Conservation (phyloP, 2,888 invertebrate species). For the Aspidiotus rigidus region DNA sequence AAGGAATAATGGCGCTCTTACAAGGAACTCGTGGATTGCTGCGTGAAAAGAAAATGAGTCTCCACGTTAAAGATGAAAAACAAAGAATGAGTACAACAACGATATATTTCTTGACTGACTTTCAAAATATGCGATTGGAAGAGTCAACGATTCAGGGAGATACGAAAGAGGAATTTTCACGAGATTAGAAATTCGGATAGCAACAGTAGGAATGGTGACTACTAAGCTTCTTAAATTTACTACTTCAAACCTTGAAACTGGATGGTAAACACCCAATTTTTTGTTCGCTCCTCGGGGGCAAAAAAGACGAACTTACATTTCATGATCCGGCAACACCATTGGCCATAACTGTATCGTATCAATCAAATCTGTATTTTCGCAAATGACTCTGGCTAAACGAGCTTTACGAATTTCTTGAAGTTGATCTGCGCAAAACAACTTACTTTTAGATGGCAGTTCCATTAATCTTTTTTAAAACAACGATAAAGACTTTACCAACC, state of each 20-base stretch:
- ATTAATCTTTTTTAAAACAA: not conserved
- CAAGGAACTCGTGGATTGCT: constrained; percentile 91
- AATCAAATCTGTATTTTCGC: constrained; percentile 86
- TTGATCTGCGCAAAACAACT: constrained; percentile 52
- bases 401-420: constrained; percentile 72
- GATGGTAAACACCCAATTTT: not conserved
- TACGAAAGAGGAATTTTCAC: too few relatives aligned
- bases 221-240: too few relatives aligned
- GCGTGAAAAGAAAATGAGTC: constrained; percentile 28
- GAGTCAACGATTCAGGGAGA: too few relatives aligned
- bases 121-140: too few relatives aligned
- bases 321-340: constrained; percentile 85
- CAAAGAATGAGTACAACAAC: too few relatives aligned
- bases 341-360: constrained; percentile 85
- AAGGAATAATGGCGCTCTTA: constrained; percentile 75
- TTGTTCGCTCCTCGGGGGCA: too few relatives aligned
- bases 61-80: too few relatives aligned
- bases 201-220: too few relatives aligned
- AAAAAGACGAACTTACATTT: constrained; percentile 58
- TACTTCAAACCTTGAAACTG: not conserved
- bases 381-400: constrained; percentile 71
- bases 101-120: too few relatives aligned
- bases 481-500: constrained; percentile 41
- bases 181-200: too few relatives aligned
- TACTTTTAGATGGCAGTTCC: too few relatives aligned